A percentile compares a stretch with the other conserved stretches of the same genome.
Evolutionary conservation across 2,797 vertebrate species (phyloP).

Genomic region (Poecilia wingei): DNA sequence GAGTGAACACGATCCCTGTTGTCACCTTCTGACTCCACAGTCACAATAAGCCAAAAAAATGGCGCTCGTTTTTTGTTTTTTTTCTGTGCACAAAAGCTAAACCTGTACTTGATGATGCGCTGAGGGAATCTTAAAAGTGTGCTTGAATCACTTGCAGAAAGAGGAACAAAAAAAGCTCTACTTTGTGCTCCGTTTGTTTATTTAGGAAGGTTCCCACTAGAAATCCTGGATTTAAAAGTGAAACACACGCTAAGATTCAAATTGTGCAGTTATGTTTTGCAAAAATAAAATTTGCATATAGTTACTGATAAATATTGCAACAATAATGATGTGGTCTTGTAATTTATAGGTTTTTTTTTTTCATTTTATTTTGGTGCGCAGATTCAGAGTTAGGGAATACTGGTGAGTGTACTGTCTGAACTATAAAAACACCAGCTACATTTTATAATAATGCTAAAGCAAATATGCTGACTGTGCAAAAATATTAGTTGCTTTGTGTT

Average conservation of each 20-base stretch:
- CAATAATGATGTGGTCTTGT: not conserved
- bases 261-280: not conserved
- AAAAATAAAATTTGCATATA: not conserved
- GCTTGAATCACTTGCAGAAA: not conserved
- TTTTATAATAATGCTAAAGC: not conserved
- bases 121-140: not conserved
- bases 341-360: not conserved
- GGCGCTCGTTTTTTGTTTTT: not conserved
- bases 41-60: not conserved
- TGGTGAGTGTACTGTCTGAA: not conserved
- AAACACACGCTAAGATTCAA: not conserved
- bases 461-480: not conserved
- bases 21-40: not conserved
- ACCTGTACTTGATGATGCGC: not conserved
- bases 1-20: constrained; percentile 1
- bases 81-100: not conserved
- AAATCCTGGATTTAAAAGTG: not conserved
- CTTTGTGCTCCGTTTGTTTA: no score
- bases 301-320: not conserved
- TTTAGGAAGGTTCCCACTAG: not conserved
- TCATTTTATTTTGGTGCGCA: not conserved
- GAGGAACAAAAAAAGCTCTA: not conserved
- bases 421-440: not conserved
- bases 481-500: not conserved
- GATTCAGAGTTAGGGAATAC: not conserved